Percentiles rank a stretch among this genome's conserved stretches.
phyloP scores from a whole-genome alignment of 2,888 invertebrate species.

The Galerucella nymphaeae region DNA sequence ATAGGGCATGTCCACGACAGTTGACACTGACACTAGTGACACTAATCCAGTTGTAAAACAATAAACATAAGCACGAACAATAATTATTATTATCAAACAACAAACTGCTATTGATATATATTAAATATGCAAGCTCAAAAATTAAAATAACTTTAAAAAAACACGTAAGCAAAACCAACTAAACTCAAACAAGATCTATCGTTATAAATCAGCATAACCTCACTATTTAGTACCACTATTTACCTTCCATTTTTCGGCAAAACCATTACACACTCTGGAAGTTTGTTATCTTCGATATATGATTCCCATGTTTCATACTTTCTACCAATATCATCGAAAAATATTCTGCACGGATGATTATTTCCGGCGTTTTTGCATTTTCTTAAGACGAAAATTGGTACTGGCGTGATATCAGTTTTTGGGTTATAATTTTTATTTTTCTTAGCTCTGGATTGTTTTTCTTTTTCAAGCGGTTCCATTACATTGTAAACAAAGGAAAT shows the following conservation, averaged over 20 bases:
- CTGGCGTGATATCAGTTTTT: conserved; percentile 53
- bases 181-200: too few species aligned
- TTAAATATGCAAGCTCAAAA: too few species aligned
- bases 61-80: too few species aligned
- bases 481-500: conserved; percentile 55
- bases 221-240: too few species aligned
- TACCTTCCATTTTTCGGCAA: conserved; percentile 67
- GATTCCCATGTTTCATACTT: conserved; percentile 69
- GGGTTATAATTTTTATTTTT: conserved; percentile 58
- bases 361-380: conserved; percentile 56
- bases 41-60: too few species aligned
- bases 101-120: too few species aligned
- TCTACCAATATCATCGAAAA: conserved; percentile 61
- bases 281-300: conserved; percentile 68
- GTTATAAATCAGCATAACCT: too few species aligned
- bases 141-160: too few species aligned
- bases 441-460: conserved; percentile 52
- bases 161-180: too few species aligned
- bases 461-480: conserved; percentile 55
- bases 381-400: conserved; percentile 59
- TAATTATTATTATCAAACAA: too few species aligned
- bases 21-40: too few species aligned
- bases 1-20: too few species aligned
- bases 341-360: conserved; percentile 54
- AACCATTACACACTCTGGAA: conserved; percentile 68